Conservation (phyloP, 2,113 vertebrate species). For the Laticauda colubrina region DNA sequence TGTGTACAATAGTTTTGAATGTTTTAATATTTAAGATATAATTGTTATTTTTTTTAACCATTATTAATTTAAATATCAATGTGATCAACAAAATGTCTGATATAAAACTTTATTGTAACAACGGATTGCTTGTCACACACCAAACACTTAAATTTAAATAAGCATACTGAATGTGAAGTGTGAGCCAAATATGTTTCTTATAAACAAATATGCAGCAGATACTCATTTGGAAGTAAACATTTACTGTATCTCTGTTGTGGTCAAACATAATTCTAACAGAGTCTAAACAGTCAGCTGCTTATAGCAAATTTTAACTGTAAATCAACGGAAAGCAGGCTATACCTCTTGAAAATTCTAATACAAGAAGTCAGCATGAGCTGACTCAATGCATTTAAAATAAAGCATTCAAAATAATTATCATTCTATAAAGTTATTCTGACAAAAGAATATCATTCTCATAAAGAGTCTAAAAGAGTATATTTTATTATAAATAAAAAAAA, state of each 20-base stretch:
- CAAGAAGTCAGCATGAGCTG: neutral
- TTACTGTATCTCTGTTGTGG: constrained; percentile 1
- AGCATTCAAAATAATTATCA: neutral
- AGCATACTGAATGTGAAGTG: neutral
- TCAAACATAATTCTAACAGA: constrained; percentile 42
- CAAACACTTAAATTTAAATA: constrained; percentile 30
- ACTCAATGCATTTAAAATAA: neutral
- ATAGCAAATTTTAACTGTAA: constrained; percentile 25
- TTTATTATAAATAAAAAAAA: neutral
- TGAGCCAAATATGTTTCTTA: neutral
- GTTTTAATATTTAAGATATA: constrained; percentile 26
- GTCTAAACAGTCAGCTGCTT: constrained; percentile 26
- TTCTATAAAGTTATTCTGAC: neutral
- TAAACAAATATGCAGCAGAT: constrained; percentile 6
- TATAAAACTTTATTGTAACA: constrained; percentile 1
- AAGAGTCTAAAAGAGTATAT: neutral
- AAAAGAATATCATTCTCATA: neutral
- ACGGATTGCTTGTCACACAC: constrained; percentile 14
- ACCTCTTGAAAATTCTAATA: neutral
- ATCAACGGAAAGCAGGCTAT: neutral
- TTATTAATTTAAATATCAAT: neutral
- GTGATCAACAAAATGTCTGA: constrained; percentile 1
- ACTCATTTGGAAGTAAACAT: constrained; percentile 41
- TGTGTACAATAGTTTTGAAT: constrained; percentile 22
- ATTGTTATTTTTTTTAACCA: constrained; percentile 1